Base-by-base conservation (phyloP, 2,888 invertebrate species). In the Leptodirus hochenwartii region DNA sequence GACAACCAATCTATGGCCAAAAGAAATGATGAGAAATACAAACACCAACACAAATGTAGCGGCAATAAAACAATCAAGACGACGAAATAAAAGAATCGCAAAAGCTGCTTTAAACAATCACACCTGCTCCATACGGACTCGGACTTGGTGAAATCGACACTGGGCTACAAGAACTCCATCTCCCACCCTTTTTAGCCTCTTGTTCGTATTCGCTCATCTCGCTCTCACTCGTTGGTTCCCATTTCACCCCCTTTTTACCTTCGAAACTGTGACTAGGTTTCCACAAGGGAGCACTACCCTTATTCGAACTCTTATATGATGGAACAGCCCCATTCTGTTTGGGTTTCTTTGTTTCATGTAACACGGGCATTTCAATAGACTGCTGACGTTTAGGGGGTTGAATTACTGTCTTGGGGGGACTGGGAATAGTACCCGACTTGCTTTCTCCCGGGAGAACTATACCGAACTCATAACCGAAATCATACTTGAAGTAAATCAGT, bases 391-490 rank as follows among this genome's bases (percentile, higher is more conserved):
- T 64, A 3, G 67, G 66, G 10, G 61, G 61, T 42, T 58, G 56
- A 15, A 61, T 56, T 27, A 54, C 41, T 1, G 54, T 57, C 44
- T 58, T 61, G 43, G 51, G 54, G 13, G 58, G 55, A 11, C 50
- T 47, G 5, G 55, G 54, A 22, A 56, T 51, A 39, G 53, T 49
- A 35, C 50, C 50, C 37, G 57, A 58, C 48, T 62, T 64, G 40
- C 69, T 62, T 49, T 71, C 70, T 28, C 71, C 71, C 23, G 77
- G 76, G 28, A 74, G 58, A 26, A 76, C 63, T 39, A 77, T 66
- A 36, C 77, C 77, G 47, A 77, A 77, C 51, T 78, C 78, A 52
- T 77, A 78, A 42, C 77, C 77, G 47, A 78, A 78, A 58, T 78
- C 78, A 50, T 78, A 78, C 58, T 78, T 78, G 63, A 78, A 78